These are phyloP conservation scores for Callyntrura guangdongensis DNA, from an alignment of 2,888 invertebrate genomes.

Conservation along the genomic window DNA sequence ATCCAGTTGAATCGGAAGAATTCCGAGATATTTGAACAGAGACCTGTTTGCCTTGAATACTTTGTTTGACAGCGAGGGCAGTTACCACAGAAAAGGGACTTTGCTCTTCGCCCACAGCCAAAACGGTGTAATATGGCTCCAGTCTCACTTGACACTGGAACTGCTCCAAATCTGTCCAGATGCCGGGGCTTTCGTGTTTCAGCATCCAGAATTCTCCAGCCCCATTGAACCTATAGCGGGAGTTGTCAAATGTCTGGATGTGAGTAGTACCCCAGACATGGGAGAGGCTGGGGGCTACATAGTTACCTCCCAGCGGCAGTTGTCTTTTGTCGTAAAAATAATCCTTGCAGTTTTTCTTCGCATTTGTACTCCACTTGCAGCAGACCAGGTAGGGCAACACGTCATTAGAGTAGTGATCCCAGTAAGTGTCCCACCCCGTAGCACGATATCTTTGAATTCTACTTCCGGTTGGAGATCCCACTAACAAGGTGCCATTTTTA, in stretches of 20 bases:
- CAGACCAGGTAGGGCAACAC: constrained; percentile 13
- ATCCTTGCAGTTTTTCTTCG: not conserved
- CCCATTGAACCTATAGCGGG: constrained; percentile 97
- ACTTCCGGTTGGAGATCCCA: constrained; percentile 12
- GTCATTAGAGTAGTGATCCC: constrained; percentile 19
- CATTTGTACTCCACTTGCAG: not conserved
- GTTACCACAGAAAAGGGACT: too few species aligned
- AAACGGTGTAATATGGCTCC: not conserved
- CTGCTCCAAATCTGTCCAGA: not conserved
- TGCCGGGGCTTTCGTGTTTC: not conserved
- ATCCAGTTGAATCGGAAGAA: too few species aligned
- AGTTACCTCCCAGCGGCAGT: not conserved
- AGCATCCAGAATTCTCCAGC: constrained; percentile 87
- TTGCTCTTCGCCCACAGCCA: too few species aligned
- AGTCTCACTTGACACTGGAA: constrained; percentile 7
- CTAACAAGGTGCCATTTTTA: not conserved
- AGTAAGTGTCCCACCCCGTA: not conserved
- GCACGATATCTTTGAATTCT: not conserved
- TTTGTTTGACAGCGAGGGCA: too few species aligned
- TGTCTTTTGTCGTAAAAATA: constrained; percentile 3
- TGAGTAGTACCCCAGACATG: constrained; percentile 93
- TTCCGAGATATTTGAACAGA: too few species aligned
- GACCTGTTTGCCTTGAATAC: too few species aligned
- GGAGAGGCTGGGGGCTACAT: not conserved
- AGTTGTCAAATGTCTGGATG: constrained; percentile 95